Base-by-base conservation (phyloP, 2,888 invertebrate genomes). In the Tenthredo notha region DNA sequence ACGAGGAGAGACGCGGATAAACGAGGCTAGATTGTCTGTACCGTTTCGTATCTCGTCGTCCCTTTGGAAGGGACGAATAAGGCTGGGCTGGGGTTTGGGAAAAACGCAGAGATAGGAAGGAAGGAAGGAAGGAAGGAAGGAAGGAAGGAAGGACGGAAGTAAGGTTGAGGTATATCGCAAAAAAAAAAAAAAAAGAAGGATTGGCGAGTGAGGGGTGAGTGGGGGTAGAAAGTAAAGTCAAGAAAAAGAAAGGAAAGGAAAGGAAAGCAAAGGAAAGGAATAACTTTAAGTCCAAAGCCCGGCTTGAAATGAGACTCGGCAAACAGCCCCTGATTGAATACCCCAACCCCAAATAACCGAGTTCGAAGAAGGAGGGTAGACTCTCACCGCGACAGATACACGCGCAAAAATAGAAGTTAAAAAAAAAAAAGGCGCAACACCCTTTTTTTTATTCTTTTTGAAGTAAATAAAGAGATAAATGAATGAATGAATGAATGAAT, bases 41-140 rank as follows among this genome's bases (percentile, higher is more conserved):
- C 80, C 80, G 80, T 89, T 87, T 86, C 87, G 90, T 89, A 80
- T 80, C 80, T 80, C 40, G 21, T 80, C 58, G 40, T 58, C 61
- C 58, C 25, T 61, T 89, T 89, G 84, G 74, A 65, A 47, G 75
- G 70, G 77, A 87, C 72, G 84, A 83, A 87, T 86, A 86, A 85
- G 87, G 87, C 87, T 86, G 43, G 15, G 67, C 7, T 70, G 9
- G 54, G 47, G 50, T 33, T 50, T 47, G 43, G 7, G 10, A 40
- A 61, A 21, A 12, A 40, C 12, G 40, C 40, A 15, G 47, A 80
- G 80, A 80, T 80, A 61, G 80, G 33, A 61, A 72, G 10, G 37
- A 33, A 37, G 37, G 72, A n/a, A 29, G 25, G 65, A 29, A 29
- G 67, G 29, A 54, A 54, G 54, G 54, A 54, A 54, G 47, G 43